Conservation (phyloP, 2,113 vertebrate genomes). For the Acanthochromis polyacanthus region DNA sequence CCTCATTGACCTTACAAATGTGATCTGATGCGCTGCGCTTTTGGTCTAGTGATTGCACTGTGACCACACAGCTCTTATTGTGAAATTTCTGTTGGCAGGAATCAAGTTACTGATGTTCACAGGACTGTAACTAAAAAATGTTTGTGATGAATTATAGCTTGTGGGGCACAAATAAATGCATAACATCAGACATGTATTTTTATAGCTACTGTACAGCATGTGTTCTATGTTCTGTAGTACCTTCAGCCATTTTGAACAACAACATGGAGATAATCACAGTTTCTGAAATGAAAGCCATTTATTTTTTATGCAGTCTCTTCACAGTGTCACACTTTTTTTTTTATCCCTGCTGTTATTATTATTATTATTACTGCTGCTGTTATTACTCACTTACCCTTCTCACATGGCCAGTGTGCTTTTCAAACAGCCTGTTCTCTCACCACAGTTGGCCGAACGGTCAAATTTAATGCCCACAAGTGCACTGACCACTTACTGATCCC, state of each 20-base stretch:
- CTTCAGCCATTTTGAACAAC: background rate
- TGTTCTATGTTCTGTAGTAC: background rate
- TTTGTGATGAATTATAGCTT: constrained; percentile 25
- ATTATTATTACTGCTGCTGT: background rate
- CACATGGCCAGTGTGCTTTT: constrained; percentile 35
- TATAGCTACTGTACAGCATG: background rate
- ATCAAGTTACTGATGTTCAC: constrained; percentile 27
- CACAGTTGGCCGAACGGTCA: constrained; percentile 44
- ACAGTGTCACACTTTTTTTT: constrained; percentile 15
- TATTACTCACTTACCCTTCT: constrained; percentile 33
- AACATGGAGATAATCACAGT: constrained; percentile 7
- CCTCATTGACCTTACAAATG: constrained; percentile 35
- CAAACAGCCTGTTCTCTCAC: constrained; percentile 32
- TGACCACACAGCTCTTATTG: constrained; percentile 30
- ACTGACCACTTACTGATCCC: constrained; percentile 57
- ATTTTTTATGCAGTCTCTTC: constrained; percentile 26
- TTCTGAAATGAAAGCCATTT: constrained; percentile 6
- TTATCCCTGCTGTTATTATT: constrained; percentile 24
- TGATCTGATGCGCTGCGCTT: constrained; percentile 5
- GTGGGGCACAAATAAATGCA: background rate
- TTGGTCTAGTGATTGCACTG: constrained; percentile 24
- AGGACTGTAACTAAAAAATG: constrained; percentile 39
- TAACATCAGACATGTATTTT: background rate
- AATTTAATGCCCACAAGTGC: constrained; percentile 51
- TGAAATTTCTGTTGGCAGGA: background rate